Conservation (phyloP, 2,888 invertebrate genomes). For the Doris montereyensis region DNA sequence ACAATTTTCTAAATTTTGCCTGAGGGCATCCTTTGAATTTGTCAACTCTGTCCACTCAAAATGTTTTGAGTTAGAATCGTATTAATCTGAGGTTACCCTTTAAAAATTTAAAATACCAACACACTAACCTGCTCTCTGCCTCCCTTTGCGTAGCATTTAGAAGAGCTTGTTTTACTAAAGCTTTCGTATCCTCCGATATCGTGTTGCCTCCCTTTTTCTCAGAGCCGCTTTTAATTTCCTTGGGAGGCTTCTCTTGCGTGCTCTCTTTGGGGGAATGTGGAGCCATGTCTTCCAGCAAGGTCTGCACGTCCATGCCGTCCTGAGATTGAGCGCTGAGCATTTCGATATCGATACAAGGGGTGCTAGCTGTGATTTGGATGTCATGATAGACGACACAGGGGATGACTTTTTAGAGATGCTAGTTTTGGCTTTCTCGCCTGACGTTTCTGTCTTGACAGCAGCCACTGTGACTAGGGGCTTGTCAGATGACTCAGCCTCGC, state of each 20-base stretch:
- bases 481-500: too few relatives aligned
- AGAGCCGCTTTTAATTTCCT: conserved; percentile 35
- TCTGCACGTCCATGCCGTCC: conserved; percentile 46
- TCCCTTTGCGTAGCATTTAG: conserved; percentile 47
- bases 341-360: conserved; percentile 58
- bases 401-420: conserved; percentile 35
- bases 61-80: too few relatives aligned
- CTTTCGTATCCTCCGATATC: conserved; percentile 64
- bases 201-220: conserved; percentile 51
- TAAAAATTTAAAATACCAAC: too few relatives aligned
- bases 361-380: conserved; percentile 33
- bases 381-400: conserved; percentile 47
- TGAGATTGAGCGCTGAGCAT: conserved; percentile 67
- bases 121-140: conserved; percentile 36
- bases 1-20: too few relatives aligned
- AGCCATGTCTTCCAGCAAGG: conserved; percentile 44
- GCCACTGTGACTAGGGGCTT: too few relatives aligned
- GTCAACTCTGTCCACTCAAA: too few relatives aligned
- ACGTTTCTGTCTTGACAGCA: neutral
- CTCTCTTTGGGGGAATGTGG: neutral
- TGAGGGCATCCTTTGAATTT: too few relatives aligned
- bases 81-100: too few relatives aligned
- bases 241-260: neutral
- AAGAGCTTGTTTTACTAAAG: conserved; percentile 64
- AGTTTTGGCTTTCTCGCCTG: neutral